These are phyloP conservation scores for Gambusia affinis DNA, from an alignment of 2,113 vertebrate species.

Conservation along the genomic window DNA sequence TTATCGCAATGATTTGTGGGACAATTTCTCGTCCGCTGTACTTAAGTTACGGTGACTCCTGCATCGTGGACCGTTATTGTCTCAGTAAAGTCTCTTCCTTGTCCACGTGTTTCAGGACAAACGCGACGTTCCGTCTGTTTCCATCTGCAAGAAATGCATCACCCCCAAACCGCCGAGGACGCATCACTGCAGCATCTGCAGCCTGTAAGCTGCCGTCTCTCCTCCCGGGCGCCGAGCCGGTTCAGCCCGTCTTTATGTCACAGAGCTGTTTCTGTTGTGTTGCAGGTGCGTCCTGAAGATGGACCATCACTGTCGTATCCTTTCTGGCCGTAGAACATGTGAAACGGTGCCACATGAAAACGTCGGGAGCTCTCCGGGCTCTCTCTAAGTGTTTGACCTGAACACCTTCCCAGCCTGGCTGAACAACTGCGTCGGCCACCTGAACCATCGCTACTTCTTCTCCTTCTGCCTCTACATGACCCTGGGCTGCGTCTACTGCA, in stretches of 20 bases:
- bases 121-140: conserved; percentile 78
- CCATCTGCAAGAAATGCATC: conserved; percentile 97
- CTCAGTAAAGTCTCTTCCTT: not conserved
- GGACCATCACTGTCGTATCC: conserved; percentile 99
- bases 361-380: too few species aligned
- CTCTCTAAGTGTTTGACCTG: conserved; percentile 42
- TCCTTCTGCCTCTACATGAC: conserved; percentile 98
- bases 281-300: conserved; percentile 96
- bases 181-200: conserved; percentile 99
- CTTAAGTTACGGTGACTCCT: too few species aligned
- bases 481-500: conserved; percentile 96
- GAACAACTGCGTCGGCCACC: conserved; percentile 98
- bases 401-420: conserved; percentile 88
- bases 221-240: not conserved
- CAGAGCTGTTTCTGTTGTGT: conserved; percentile 17
- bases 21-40: too few species aligned
- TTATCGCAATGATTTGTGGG: too few species aligned
- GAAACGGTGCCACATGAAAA: not conserved
- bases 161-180: conserved; percentile 92
- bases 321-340: conserved; percentile 60
- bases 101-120: conserved; percentile 44
- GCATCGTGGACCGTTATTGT: not conserved
- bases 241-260: not conserved
- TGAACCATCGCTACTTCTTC: conserved; percentile 99
- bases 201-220: conserved; percentile 77